These are phyloP conservation scores for Zophobas morio DNA, from an alignment of 1,140 invertebrate species.

Conservation along the genomic window DNA sequence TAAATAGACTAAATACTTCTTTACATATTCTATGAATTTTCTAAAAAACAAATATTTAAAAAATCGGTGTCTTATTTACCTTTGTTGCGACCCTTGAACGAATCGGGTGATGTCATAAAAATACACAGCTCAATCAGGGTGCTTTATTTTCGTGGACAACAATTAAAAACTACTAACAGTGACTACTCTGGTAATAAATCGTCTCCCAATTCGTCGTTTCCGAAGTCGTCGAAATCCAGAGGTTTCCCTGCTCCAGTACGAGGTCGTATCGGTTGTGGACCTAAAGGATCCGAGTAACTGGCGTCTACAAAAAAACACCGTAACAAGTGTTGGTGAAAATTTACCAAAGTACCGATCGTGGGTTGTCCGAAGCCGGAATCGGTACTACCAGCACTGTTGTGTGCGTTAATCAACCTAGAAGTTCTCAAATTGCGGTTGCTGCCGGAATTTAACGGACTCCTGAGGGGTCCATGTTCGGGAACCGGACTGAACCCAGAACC, in stretches of 20 bases:
- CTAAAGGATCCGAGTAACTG: constrained; percentile 82
- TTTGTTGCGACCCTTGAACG: too few species aligned
- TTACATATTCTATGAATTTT: constrained; percentile 5
- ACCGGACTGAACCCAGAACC: constrained; percentile 72
- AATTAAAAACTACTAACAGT: not conserved
- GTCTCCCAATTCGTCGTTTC: constrained; percentile 85
- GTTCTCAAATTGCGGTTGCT: constrained; percentile 57
- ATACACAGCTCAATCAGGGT: too few species aligned
- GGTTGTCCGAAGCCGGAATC: constrained; percentile 64
- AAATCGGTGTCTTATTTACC: too few species aligned
- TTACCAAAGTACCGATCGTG: constrained; percentile 50
- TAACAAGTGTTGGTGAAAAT: not conserved
- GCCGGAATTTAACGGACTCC: constrained; percentile 59
- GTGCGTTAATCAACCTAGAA: constrained; percentile 55
- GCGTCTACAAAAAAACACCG: constrained; percentile 69
- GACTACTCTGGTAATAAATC: constrained; percentile 85
- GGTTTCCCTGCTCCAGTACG: constrained; percentile 80
- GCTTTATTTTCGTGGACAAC: not conserved
- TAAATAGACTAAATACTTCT: constrained; percentile 18
- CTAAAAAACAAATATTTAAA: not conserved
- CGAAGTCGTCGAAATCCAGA: constrained; percentile 83
- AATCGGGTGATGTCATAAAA: too few species aligned
- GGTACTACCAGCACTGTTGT: constrained; percentile 63
- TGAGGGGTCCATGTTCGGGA: constrained; percentile 67
- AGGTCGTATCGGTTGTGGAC: constrained; percentile 80